Conservation (phyloP, 1,140 invertebrate genomes). For the Yoshiicerus persimilis region DNA sequence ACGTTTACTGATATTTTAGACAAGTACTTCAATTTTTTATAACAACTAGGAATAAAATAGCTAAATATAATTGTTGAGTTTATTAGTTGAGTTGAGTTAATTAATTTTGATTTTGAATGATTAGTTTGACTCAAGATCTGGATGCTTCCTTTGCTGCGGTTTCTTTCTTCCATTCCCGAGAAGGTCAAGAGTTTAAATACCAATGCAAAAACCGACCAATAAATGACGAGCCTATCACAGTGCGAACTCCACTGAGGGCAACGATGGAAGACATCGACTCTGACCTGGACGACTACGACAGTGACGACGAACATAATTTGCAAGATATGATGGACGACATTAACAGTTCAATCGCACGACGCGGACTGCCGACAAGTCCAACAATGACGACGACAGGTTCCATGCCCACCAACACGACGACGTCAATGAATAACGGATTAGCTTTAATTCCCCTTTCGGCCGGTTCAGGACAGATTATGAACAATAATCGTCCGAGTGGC, state of each 20-base stretch:
- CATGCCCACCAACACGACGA: not conserved
- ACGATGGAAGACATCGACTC: slow-evolving; percentile 27
- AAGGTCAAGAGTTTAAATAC: slow-evolving; percentile 61
- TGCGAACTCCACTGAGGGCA: slow-evolving; percentile 27
- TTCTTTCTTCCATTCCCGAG: slow-evolving; percentile 76
- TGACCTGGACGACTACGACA: slow-evolving; percentile 24
- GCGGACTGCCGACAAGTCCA: not conserved
- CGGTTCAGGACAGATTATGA: not conserved
- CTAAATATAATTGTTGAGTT: not conserved
- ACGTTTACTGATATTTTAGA: slow-evolving; percentile 78
- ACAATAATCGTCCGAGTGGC: not conserved
- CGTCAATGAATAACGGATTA: slow-evolving; percentile 21
- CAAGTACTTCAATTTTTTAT: slow-evolving; percentile 33
- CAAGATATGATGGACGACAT: slow-evolving; percentile 31
- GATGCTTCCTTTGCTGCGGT: slow-evolving; percentile 64
- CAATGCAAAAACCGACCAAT: slow-evolving; percentile 34
- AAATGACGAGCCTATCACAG: slow-evolving; percentile 24
- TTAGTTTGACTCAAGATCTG: slow-evolving; percentile 62
- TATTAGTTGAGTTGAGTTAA: not conserved
- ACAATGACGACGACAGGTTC: not conserved
- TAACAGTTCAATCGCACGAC: not conserved
- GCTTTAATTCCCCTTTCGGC: not conserved
- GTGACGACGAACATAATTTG: slow-evolving; percentile 24
- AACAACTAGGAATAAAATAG: too few species aligned
- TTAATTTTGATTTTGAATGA: too few species aligned